phyloP scores from a whole-genome alignment of 1,140 invertebrate species.

The Solen grandis region DNA sequence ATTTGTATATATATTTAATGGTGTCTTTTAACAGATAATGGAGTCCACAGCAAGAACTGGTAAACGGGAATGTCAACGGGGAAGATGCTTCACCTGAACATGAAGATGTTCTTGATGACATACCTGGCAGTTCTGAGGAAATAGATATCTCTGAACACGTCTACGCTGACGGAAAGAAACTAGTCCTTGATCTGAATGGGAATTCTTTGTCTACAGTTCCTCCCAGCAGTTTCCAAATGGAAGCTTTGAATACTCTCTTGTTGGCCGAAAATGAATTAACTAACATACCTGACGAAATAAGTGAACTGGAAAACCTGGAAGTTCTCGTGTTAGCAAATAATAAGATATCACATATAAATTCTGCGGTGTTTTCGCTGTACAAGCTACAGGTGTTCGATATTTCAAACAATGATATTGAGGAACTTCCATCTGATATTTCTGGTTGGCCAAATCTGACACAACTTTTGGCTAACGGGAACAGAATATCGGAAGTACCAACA shows the following conservation, averaged over 20 bases:
- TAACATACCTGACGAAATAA: slow-evolving; percentile 70
- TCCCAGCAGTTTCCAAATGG: slow-evolving; percentile 60
- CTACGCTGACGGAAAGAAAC: slow-evolving; percentile 61
- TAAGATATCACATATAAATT: slow-evolving; percentile 63
- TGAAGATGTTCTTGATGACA: slow-evolving; percentile 7
- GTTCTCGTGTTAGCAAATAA: slow-evolving; percentile 71
- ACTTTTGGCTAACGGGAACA: slow-evolving; percentile 71
- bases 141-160: slow-evolving; percentile 53
- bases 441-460: slow-evolving; percentile 66
- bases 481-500: slow-evolving; percentile 65
- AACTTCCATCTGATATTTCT: slow-evolving; percentile 70
- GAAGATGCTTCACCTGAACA: too few species aligned
- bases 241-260: slow-evolving; percentile 67
- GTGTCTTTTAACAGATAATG: too few species aligned
- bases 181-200: slow-evolving; percentile 68
- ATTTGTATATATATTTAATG: too few species aligned
- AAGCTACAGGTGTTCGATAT: slow-evolving; percentile 72
- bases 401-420: slow-evolving; percentile 73
- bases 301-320: slow-evolving; percentile 66
- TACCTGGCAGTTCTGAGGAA: slow-evolving; percentile 11
- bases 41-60: too few species aligned
- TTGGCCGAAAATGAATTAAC: slow-evolving; percentile 70
- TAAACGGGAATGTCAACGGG: too few species aligned
- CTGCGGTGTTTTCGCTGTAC: slow-evolving; percentile 64
- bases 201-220: slow-evolving; percentile 62